Conservation (phyloP, 2,797 vertebrate genomes). For the Clamator glandarius region DNA sequence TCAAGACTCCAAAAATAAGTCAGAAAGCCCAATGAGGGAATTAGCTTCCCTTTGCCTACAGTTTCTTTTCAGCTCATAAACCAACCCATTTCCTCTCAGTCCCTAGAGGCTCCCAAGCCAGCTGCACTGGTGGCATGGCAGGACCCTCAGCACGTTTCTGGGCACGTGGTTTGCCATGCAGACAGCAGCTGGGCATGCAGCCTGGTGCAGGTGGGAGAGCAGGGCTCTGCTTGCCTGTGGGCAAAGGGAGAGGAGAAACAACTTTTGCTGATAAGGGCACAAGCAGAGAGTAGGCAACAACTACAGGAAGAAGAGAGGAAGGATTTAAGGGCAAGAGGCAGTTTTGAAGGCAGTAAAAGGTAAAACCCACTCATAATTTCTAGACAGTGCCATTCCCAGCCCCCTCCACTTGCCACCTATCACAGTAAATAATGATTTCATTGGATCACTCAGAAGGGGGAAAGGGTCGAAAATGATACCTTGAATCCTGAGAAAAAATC, state of each 20-base stretch:
- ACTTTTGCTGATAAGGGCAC: not conserved
- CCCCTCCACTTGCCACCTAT: not conserved
- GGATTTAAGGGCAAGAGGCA: not conserved
- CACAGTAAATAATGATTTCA: not conserved
- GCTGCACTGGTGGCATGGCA: not conserved
- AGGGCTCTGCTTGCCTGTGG: not conserved
- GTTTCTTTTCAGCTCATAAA: not conserved
- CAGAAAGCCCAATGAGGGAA: not conserved
- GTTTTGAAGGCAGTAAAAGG: not conserved
- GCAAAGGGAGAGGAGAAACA: not conserved
- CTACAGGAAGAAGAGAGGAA: not conserved
- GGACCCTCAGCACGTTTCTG: accelerated
- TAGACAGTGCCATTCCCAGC: not conserved
- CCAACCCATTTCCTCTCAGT: not conserved
- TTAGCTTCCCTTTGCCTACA: not conserved
- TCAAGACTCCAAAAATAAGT: not conserved
- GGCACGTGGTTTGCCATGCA: not conserved
- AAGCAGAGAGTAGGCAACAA: not conserved
- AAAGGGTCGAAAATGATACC: not conserved
- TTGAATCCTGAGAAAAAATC: conserved; percentile 2
- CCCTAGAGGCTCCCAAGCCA: conserved; percentile 25
- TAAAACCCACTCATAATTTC: not conserved
- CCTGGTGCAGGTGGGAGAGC: not conserved
- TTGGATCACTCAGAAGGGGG: not conserved
- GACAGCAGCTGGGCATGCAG: not conserved